Evolutionary conservation across 2,797 vertebrate species (phyloP).

Genomic region (Acrocephalus scirpaceus): DNA sequence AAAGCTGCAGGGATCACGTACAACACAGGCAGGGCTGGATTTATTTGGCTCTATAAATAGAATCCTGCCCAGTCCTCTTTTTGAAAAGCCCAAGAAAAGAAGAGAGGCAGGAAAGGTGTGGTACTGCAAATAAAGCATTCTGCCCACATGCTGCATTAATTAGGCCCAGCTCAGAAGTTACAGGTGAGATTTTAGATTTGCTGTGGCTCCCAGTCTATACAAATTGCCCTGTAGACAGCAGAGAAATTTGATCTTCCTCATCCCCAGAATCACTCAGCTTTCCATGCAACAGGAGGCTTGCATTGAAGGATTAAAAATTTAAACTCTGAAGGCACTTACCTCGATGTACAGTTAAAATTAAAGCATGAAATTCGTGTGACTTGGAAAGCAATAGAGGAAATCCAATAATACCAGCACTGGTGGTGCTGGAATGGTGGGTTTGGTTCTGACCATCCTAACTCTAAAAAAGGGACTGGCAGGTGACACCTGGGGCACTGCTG

Average conservation of each 20-base stretch:
- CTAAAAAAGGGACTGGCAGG: not conserved
- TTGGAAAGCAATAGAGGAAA: not conserved
- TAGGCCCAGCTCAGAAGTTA: not conserved
- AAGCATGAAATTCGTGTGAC: not conserved
- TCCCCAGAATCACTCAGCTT: not conserved
- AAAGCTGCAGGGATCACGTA: constrained; percentile 29
- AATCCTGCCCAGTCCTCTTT: constrained; percentile 49
- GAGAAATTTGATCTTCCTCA: constrained; percentile 17
- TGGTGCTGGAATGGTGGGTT: not conserved
- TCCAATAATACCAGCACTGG: not conserved
- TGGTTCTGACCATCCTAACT: not conserved
- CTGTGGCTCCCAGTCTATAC: not conserved
- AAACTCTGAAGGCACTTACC: not conserved
- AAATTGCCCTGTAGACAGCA: not conserved
- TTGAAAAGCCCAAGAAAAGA: constrained; percentile 59
- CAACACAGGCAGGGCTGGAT: constrained; percentile 40
- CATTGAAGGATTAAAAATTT: constrained; percentile 14
- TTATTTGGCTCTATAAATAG: constrained; percentile 70
- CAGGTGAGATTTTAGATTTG: not conserved
- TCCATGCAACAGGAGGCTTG: not conserved
- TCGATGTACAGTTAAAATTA: not conserved
- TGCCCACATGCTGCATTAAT: constrained; percentile 45
- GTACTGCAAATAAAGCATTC: constrained; percentile 43
- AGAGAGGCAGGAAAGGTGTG: constrained; percentile 72
- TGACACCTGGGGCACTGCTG: not conserved